Conservation (phyloP, 2,113 vertebrate species). For the Fregata magnificens region DNA sequence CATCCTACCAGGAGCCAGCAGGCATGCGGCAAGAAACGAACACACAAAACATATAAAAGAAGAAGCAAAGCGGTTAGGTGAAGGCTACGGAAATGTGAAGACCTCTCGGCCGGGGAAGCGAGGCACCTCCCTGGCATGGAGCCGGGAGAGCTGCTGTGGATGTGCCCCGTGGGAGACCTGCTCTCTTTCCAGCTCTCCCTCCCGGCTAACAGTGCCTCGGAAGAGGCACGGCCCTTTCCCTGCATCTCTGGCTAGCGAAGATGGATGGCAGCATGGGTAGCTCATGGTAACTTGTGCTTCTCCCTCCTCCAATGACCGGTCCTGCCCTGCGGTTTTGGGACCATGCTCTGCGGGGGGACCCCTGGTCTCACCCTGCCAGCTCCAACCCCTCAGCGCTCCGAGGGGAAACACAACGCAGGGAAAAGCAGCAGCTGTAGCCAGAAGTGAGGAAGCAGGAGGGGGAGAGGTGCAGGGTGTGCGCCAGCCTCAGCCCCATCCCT, state of each 20-base stretch:
- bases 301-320: not conserved
- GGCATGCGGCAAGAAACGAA: conserved; percentile 74
- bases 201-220: not conserved
- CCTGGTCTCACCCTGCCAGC: not conserved
- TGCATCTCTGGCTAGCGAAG: not conserved
- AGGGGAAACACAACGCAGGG: not conserved
- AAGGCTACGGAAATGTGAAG: conserved; percentile 44
- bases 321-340: not conserved
- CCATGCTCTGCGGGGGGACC: not conserved
- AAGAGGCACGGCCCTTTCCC: not conserved
- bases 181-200: not conserved
- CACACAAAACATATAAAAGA: conserved; percentile 72
- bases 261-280: conserved; percentile 23
- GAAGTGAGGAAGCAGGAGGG: not conserved
- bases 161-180: rapidly evolving
- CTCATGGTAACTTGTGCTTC: not conserved
- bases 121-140: not conserved
- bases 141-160: not conserved
- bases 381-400: not conserved
- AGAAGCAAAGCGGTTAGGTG: conserved; percentile 82
- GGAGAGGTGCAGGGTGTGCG: not conserved
- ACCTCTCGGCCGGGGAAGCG: not conserved
- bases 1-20: conserved; percentile 87
- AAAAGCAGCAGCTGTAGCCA: not conserved
- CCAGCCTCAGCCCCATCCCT: not conserved